These are phyloP conservation scores for Ctenomys sociabilis DNA, from an alignment of 2,113 vertebrate species.

Conservation along the genomic window DNA sequence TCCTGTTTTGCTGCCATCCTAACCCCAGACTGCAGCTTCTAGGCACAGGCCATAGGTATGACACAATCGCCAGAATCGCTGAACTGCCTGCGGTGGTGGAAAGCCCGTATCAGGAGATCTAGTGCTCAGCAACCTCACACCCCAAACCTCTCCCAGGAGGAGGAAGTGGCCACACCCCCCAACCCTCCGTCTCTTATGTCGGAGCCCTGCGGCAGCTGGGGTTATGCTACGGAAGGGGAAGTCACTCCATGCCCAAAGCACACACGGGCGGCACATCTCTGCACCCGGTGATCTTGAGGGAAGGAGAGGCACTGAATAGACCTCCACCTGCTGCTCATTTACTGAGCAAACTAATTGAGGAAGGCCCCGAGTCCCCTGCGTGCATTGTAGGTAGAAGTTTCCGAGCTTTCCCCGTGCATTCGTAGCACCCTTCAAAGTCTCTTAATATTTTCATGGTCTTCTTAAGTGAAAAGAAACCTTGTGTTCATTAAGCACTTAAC, in stretches of 20 bases:
- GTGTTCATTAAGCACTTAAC: neutral
- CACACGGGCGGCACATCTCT: rapidly evolving
- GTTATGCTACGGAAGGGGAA: neutral
- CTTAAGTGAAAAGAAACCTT: neutral
- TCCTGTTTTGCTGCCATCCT: neutral
- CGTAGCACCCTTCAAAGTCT: neutral
- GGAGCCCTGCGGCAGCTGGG: neutral
- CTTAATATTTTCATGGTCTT: neutral
- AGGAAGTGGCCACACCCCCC: neutral
- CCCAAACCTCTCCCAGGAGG: neutral
- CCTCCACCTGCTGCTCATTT: no score
- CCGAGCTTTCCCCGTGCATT: neutral
- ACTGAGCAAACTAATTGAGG: neutral
- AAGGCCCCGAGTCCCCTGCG: neutral
- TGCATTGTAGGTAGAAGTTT: no score
- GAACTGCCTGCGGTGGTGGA: rapidly evolving
- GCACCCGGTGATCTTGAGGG: rapidly evolving
- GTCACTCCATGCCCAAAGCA: rapidly evolving
- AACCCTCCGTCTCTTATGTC: neutral
- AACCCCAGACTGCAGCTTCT: neutral
- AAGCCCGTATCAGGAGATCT: neutral
- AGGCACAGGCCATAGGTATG: no score
- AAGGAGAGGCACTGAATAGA: no score
- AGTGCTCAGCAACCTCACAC: neutral
- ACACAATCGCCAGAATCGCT: neutral